A percentile compares a stretch with the other conserved stretches of the same genome.
These are phyloP conservation scores for Brassicogethes aeneus DNA, from an alignment of 2,888 invertebrate genomes.

Conservation along the genomic window DNA sequence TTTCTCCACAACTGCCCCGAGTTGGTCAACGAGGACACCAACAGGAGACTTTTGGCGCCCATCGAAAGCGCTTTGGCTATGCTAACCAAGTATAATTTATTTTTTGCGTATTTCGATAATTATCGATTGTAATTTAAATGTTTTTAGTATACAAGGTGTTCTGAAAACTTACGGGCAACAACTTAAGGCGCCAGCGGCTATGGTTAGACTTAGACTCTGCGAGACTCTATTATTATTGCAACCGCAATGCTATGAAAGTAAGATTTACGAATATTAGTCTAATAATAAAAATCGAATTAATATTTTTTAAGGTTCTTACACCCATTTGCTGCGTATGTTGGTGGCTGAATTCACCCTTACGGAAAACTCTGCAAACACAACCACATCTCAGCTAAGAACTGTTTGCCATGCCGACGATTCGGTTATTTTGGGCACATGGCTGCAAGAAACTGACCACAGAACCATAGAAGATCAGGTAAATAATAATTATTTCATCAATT, in stretches of 20 bases:
- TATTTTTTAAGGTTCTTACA: slow-evolving; percentile 56
- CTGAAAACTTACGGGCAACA: slow-evolving; percentile 85
- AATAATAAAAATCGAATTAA: not conserved
- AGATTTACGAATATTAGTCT: slow-evolving; percentile 13
- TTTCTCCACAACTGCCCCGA: slow-evolving; percentile 87
- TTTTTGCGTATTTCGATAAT: not conserved
- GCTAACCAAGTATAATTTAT: slow-evolving; percentile 70
- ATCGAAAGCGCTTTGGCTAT: slow-evolving; percentile 94
- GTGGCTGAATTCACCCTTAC: slow-evolving; percentile 93
- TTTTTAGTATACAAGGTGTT: slow-evolving; percentile 67
- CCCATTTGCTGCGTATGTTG: slow-evolving; percentile 79
- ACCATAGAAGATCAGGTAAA: slow-evolving; percentile 94
- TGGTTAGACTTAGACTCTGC: slow-evolving; percentile 88
- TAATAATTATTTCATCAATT: slow-evolving; percentile 6
- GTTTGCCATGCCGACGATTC: slow-evolving; percentile 85
- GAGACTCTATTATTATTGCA: slow-evolving; percentile 74
- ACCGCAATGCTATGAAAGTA: slow-evolving; percentile 71
- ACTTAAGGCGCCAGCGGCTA: slow-evolving; percentile 87
- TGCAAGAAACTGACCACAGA: slow-evolving; percentile 93
- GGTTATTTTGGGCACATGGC: slow-evolving; percentile 87
- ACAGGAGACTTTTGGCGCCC: slow-evolving; percentile 77
- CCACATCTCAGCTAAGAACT: slow-evolving; percentile 71
- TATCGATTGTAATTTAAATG: slow-evolving; percentile 3
- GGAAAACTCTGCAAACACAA: slow-evolving; percentile 88
- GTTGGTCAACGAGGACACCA: slow-evolving; percentile 85